Evolutionary conservation across 2,113 vertebrate genomes (phyloP), one percentile per base, ranked within the genome.

Genomic region (Cochlearius cochlearius): DNA sequence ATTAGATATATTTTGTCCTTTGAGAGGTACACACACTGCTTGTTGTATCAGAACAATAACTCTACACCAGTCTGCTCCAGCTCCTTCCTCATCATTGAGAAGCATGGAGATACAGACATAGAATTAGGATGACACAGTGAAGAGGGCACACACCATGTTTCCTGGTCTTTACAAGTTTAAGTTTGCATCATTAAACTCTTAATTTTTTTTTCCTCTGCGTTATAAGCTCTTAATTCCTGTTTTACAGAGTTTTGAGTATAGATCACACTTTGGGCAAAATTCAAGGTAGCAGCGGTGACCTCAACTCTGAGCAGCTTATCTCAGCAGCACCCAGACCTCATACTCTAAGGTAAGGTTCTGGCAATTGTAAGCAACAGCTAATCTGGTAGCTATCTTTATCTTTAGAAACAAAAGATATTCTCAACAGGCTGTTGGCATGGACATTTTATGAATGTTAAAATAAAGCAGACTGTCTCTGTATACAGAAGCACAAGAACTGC

Each of bases 1-100:
- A 94, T 74, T 23, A 93, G 69, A 88, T 87, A 47, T 32, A 78
- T 93, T 85, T 96, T 72, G 47, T 90, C 56, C 74, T 93, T 92
- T 69, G 82, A 82, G 56, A 86, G 63, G 41, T 58, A 83, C 9
- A 50, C 8, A 80, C 10, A 32, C 2, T 0, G 0, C 43, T 84
- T 81, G 81, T 23, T 18, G 9, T 18, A 87, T 47, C 29, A 68
- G 52, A 82, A 76, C 59, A 80, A 75, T 23, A 92, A 62, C 20
- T 56, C 76, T 39, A 81, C 19, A 55, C 9, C 29, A 60, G 12
- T 63, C 22, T 77, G 32, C 50, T 81, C 19, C 43, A 87, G 32
- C 15, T 84, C 27, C 23, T 81, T 90, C 41, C 56, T 83, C 52
- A 71, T 50, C 63, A 45, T 0, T 62, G 38, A 74, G 29, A 72